Conservation (phyloP, 2,888 invertebrate genomes). For the Eupeodes latifasciatus region DNA sequence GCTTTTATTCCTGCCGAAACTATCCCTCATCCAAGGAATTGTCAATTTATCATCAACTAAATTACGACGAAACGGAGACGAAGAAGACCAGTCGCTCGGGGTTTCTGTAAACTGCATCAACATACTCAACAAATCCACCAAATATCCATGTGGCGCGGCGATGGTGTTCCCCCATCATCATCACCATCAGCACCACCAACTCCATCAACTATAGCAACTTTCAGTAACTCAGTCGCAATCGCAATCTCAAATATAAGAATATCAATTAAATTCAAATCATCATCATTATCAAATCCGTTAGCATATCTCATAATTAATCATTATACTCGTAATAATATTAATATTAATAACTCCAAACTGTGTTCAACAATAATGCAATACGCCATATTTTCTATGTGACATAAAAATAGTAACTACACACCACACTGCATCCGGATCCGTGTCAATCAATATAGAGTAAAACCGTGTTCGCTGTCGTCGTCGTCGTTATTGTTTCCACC, state of each 20-base stretch:
- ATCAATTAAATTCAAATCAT: conserved; percentile 44
- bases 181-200: conserved; percentile 60
- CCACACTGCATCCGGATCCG: conserved; percentile 72
- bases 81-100: conserved; percentile 64
- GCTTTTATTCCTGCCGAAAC: conserved; percentile 53
- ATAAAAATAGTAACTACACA: conserved; percentile 62
- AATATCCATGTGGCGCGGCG: conserved; percentile 71
- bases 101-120: conserved; percentile 70
- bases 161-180: conserved; percentile 56
- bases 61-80: conserved; percentile 23
- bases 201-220: conserved; percentile 35
- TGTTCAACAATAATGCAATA: conserved; percentile 68
- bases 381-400: conserved; percentile 64
- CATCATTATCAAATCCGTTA: conserved; percentile 20
- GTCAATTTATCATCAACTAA: conserved; percentile 58
- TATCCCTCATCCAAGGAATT: conserved; percentile 70
- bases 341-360: conserved; percentile 56
- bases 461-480: conserved; percentile 62
- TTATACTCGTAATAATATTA: conserved; percentile 13
- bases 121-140: conserved; percentile 51
- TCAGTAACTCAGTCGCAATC: neutral
- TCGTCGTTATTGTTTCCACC: conserved; percentile 12
- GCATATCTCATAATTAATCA: conserved; percentile 46
- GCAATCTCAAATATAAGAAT: conserved; percentile 30
- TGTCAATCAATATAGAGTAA: conserved; percentile 74